Conservation (phyloP, 2,113 vertebrate species). For the Poecile atricapillus region DNA sequence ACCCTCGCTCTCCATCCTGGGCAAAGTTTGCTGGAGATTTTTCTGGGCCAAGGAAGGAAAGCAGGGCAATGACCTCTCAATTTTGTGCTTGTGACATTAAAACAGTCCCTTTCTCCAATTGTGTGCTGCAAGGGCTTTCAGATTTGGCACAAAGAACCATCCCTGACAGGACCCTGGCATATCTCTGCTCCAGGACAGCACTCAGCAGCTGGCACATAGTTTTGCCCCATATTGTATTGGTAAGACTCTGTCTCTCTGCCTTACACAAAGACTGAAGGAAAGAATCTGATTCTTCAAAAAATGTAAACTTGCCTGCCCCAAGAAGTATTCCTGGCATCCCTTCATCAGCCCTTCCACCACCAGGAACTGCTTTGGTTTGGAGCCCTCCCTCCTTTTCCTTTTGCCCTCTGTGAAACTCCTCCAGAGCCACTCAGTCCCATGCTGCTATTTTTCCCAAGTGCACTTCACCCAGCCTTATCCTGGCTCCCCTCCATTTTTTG, state of each 20-base stretch:
- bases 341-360: not conserved
- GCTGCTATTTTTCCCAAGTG: not conserved
- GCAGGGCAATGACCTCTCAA: not conserved
- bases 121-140: not conserved
- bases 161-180: not conserved
- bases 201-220: not conserved
- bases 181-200: not conserved
- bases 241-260: not conserved
- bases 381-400: not conserved
- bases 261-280: not conserved
- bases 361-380: not conserved
- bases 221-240: not conserved
- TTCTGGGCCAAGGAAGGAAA: not conserved
- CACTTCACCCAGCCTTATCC: not conserved
- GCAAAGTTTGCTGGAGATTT: not conserved
- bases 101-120: not conserved
- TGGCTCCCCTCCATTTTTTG: slow-evolving; percentile 5
- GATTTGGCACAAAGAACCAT: not conserved
- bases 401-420: not conserved
- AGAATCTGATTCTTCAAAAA: not conserved
- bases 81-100: not conserved
- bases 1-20: not conserved
- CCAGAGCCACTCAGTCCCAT: not conserved
- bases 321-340: not conserved
- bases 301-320: rapidly evolving